These are phyloP conservation scores for Heterodera filipjevi DNA, from an alignment of 2,888 invertebrate genomes.

Conservation along the genomic window DNA sequence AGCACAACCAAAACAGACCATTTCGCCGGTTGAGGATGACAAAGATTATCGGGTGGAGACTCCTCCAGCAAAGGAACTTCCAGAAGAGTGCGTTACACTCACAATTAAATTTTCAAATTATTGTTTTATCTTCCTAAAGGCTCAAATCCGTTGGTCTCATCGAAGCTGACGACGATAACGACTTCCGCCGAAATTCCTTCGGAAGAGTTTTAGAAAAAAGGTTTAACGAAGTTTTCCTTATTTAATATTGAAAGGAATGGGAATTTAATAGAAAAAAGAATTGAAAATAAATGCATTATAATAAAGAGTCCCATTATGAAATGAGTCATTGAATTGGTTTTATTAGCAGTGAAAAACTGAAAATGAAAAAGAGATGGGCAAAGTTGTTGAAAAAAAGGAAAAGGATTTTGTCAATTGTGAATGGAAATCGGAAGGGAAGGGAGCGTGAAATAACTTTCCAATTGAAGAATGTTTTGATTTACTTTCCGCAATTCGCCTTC, in stretches of 20 bases:
- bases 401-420: not conserved
- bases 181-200: not conserved
- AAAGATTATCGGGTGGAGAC: constrained; percentile 23
- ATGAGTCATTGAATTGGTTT: not conserved
- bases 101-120: not conserved
- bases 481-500: too few species aligned
- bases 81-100: not conserved
- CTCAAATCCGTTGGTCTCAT: not conserved
- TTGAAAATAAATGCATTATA: not conserved
- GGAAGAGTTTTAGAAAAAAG: not conserved
- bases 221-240: not conserved
- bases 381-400: not conserved
- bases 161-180: constrained; percentile 13
- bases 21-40: constrained; percentile 17
- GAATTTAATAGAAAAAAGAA: not conserved
- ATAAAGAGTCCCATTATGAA: too few species aligned
- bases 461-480: not conserved
- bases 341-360: not conserved
- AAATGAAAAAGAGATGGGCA: not conserved
- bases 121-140: not conserved
- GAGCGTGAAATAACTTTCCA: not conserved
- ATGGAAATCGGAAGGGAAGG: not conserved
- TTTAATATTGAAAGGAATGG: not conserved
- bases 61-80: not conserved
- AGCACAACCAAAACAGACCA: constrained; percentile 3